phyloP scores from a whole-genome alignment of 2,113 vertebrate genomes.

The Craseonycteris thonglongyai region DNA sequence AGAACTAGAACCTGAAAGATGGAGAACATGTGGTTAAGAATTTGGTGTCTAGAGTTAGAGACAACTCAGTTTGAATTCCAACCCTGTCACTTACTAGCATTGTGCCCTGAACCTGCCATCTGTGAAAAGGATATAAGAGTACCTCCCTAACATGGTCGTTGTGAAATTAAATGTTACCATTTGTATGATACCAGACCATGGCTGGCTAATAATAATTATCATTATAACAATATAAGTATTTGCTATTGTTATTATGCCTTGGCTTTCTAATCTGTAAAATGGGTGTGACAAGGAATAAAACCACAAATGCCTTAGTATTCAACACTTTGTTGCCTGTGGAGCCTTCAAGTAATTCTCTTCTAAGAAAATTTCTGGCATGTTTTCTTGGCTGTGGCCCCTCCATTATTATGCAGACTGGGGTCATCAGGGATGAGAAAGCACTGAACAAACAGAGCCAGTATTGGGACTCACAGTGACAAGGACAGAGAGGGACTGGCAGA shows the following conservation, averaged over 20 bases:
- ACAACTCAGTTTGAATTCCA: not conserved
- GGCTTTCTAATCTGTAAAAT: slow-evolving; percentile 10
- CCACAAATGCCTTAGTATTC: not conserved
- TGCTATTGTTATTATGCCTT: not conserved
- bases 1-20: not conserved
- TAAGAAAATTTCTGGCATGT: not conserved
- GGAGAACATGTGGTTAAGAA: not conserved
- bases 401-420: not conserved
- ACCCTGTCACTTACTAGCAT: not conserved
- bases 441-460: not conserved
- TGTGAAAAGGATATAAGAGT: not conserved
- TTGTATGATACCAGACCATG: not conserved
- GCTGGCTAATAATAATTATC: not conserved
- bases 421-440: not conserved
- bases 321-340: not conserved
- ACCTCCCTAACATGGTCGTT: not conserved
- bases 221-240: not conserved
- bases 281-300: not conserved
- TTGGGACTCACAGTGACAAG: not conserved
- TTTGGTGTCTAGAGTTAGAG: not conserved
- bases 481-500: not conserved
- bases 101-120: not conserved
- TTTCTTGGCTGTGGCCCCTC: not conserved
- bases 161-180: not conserved
- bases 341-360: not conserved